Evolutionary conservation across 1,140 invertebrate genomes (phyloP), one percentile per base, ranked within the genome.

Genomic region (Rhyzopertha dominica): DNA sequence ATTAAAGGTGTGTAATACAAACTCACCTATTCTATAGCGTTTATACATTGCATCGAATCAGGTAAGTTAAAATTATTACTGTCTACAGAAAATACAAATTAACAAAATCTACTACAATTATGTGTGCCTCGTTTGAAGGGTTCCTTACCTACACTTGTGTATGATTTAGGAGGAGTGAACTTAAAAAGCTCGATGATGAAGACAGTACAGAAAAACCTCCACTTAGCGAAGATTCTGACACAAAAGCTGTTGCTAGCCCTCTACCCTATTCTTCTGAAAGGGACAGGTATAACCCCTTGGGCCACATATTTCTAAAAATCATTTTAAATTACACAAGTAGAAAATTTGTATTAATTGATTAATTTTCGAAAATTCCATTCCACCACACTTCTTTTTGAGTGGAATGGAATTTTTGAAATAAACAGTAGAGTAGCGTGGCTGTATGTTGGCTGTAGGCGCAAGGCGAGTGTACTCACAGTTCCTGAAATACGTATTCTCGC

Each of bases 401-500:
- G 28, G 31, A 19, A 19, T 25, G 25, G 31, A 38, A 43, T 35
- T 49, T 18, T 44, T 14, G 45, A 45, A 48, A 54, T 55, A 48
- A n/a, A 40, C 37, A 38, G 48, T 50, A 56, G 47, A 49, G 54
- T 58, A 65, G 54, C 56, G 56, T 63, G 61, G 56, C 54, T 59
- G 55, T 70, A 56, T 70, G 61, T 68, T 68, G 60, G 63, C 56
- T 65, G 55, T 74, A 80, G 78, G 71, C 79, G 78, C 70, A 81
- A 81, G 72, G 75, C 76, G 72, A 82, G 78, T 67, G 75, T 77
- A 58, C 72, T 79, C 71, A 74, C 73, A 58, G 75, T 84, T 47
- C 82, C 82, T 38, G 80, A 82, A 71, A 85, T 86, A 60, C 79
- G 82, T 61, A 83, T 87, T 61, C 71, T 84, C 72, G 82, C 82